Evolutionary conservation across 2,888 invertebrate species (phyloP).

Genomic region (Hyposoter didymator): DNA sequence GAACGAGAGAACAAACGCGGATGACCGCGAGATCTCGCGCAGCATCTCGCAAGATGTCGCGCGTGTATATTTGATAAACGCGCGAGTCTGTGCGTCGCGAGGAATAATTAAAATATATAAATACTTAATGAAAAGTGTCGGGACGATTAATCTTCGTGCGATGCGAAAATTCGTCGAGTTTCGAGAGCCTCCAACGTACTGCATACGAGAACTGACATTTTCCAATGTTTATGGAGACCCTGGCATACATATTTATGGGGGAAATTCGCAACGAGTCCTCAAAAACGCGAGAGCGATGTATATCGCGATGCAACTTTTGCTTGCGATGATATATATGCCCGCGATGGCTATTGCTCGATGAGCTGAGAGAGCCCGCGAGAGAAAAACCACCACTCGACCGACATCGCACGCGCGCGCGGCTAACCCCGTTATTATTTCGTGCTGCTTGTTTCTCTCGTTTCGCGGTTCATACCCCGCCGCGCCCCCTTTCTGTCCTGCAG

Average conservation of each 20-base stretch:
- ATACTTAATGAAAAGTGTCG: conserved; percentile 13
- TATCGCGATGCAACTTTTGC: conserved; percentile 5
- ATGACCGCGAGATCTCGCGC: conserved; percentile 37
- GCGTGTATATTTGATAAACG: not conserved
- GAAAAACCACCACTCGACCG: conserved; percentile 70
- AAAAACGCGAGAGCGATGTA: not conserved
- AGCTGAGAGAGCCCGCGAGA: not conserved
- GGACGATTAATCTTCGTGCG: conserved; percentile 59
- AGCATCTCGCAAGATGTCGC: too few relatives aligned
- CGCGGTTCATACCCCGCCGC: not conserved
- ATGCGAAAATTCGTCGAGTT: conserved; percentile 48
- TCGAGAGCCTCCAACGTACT: conserved; percentile 17
- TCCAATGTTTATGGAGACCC: conserved; percentile 4
- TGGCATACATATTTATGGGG: not conserved
- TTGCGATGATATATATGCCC: too few relatives aligned
- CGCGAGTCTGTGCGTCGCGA: too few relatives aligned
- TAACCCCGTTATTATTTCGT: conserved; percentile 82
- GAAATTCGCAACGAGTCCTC: conserved; percentile 35
- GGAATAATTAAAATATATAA: not conserved
- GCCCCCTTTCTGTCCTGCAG: conserved; percentile 75
- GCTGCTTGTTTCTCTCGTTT: conserved; percentile 61
- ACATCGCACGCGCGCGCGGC: conserved; percentile 73
- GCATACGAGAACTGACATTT: conserved; percentile 52
- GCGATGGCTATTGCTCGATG: not conserved
- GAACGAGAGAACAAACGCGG: conserved; percentile 44